Conservation (phyloP, 2,113 vertebrate species). For the Lophotis ruficrista region DNA sequence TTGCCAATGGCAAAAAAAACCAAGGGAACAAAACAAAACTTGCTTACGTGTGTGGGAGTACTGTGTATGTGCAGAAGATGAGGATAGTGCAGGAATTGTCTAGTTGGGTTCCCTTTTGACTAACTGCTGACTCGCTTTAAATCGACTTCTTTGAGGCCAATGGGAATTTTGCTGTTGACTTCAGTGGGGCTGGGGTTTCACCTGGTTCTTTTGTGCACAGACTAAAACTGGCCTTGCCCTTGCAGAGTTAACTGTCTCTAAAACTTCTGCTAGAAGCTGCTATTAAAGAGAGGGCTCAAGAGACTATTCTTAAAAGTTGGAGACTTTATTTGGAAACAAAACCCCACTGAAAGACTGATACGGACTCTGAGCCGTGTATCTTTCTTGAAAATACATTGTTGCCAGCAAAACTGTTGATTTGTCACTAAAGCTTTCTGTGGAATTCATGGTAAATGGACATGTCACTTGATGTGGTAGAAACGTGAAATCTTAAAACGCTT, state of each 20-base stretch:
- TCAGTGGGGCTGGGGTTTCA: conserved; percentile 13
- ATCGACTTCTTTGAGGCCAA: conserved; percentile 20
- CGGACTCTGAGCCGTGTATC: conserved; percentile 58
- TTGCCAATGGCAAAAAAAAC: conserved; percentile 44
- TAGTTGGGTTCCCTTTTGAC: conserved; percentile 15
- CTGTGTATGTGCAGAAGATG: neutral
- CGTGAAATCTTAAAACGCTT: conserved; percentile 46
- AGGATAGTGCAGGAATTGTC: neutral
- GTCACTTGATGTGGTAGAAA: conserved; percentile 57
- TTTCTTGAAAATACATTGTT: conserved; percentile 54
- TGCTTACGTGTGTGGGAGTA: neutral
- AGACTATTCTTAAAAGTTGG: conserved; percentile 44
- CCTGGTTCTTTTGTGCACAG: conserved; percentile 22
- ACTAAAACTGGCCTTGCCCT: conserved; percentile 37
- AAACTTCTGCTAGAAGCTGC: conserved; percentile 52
- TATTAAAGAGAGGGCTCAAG: conserved; percentile 43
- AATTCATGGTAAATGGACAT: conserved; percentile 36
- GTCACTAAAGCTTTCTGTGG: conserved; percentile 38
- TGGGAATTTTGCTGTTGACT: conserved; percentile 22
- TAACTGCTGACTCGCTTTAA: conserved; percentile 43
- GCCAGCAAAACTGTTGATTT: conserved; percentile 47
- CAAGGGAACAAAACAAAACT: conserved; percentile 45
- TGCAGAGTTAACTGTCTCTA: conserved; percentile 16
- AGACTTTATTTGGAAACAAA: conserved; percentile 62
- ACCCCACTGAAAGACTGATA: conserved; percentile 26